A percentile compares a stretch with the other conserved stretches of the same genome.
Evolutionary conservation across 1,140 invertebrate species (phyloP).

Genomic region (Hycleus cichorii): DNA sequence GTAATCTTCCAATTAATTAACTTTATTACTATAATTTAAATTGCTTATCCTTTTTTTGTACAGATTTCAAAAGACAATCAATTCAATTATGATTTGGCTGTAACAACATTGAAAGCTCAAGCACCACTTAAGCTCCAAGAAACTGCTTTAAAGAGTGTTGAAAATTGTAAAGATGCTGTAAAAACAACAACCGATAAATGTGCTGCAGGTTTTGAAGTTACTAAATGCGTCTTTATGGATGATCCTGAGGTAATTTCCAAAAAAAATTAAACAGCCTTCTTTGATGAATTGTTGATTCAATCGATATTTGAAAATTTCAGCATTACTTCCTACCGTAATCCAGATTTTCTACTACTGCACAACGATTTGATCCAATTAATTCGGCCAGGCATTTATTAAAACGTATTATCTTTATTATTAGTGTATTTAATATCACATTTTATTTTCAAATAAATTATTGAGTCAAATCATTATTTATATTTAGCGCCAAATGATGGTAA

Average conservation of each 20-base stretch:
- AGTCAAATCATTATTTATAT: too few species aligned
- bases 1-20: conserved; percentile 11
- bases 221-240: conserved; percentile 5
- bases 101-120: conserved; percentile 18
- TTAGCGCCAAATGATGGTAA: too few species aligned
- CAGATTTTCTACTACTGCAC: too few species aligned
- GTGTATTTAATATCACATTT: too few species aligned
- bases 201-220: background rate
- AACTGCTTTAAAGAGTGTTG: conserved; percentile 11
- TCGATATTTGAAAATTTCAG: background rate
- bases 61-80: conserved; percentile 27
- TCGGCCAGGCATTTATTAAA: too few species aligned
- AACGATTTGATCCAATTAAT: too few species aligned
- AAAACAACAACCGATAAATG: conserved; percentile 6
- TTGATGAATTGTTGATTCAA: background rate
- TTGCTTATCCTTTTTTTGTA: background rate
- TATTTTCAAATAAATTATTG: too few species aligned
- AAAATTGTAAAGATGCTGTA: conserved; percentile 16
- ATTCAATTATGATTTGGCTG: conserved; percentile 26
- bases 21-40: background rate
- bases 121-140: conserved; percentile 19
- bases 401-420: too few species aligned
- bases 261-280: too few species aligned
- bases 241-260: conserved; percentile 6
- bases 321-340: background rate